A percentile compares a stretch with the other conserved stretches of the same genome.
phyloP scores from a whole-genome alignment of 2,113 vertebrate species.

The Butorides virescens region DNA sequence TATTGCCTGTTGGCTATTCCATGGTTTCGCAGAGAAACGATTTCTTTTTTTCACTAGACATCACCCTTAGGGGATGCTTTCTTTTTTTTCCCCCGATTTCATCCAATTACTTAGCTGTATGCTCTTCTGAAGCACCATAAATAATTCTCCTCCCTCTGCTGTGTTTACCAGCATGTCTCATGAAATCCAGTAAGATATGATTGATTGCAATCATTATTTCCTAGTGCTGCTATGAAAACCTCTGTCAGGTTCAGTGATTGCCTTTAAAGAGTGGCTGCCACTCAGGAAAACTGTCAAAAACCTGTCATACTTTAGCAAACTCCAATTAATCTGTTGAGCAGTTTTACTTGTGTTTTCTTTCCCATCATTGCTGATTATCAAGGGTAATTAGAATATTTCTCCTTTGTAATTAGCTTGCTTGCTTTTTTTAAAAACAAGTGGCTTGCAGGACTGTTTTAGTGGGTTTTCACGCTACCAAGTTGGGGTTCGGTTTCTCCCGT shows the following conservation, averaged over 20 bases:
- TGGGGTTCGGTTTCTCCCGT: background rate
- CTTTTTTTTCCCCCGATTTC: constrained; percentile 40
- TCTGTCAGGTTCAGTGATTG: constrained; percentile 68
- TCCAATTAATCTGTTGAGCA: constrained; percentile 43
- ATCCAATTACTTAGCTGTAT: constrained; percentile 63
- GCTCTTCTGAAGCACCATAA: constrained; percentile 59
- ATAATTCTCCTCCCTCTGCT: constrained; percentile 59
- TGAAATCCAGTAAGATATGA: constrained; percentile 61
- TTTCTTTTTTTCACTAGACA: background rate
- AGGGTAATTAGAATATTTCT: constrained; percentile 9
- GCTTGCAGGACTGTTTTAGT: background rate
- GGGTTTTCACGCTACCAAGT: background rate
- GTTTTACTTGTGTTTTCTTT: background rate
- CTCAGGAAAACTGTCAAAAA: constrained; percentile 44
- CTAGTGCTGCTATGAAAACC: constrained; percentile 60
- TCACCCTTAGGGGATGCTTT: constrained; percentile 28
- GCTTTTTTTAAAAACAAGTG: no score
- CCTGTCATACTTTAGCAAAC: constrained; percentile 54
- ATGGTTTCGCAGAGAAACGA: background rate
- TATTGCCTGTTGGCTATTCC: background rate
- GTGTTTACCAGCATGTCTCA: constrained; percentile 63
- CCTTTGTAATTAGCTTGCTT: background rate
- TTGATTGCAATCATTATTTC: constrained; percentile 74
- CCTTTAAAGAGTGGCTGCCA: constrained; percentile 54
- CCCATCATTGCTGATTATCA: constrained; percentile 26